Conservation (phyloP, 2,113 vertebrate genomes). For the Rallus limicola region DNA sequence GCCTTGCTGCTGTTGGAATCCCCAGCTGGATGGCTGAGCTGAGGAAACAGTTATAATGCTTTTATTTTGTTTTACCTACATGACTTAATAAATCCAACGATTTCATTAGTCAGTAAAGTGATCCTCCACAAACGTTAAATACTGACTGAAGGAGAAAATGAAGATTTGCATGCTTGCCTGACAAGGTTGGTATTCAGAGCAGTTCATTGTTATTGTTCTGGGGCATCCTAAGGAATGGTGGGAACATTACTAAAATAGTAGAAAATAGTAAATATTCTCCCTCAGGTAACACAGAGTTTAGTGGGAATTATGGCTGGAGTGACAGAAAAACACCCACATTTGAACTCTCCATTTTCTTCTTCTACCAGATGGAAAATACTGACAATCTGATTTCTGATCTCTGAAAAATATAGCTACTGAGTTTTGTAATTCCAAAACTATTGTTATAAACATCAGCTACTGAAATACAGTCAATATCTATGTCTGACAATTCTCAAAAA, state of each 20-base stretch:
- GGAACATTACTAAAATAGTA: neutral
- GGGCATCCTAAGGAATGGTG: neutral
- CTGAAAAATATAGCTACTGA: neutral
- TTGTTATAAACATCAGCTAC: fast-evolving
- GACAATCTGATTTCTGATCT: neutral
- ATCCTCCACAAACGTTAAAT: neutral
- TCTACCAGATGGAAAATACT: neutral
- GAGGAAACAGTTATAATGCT: neutral
- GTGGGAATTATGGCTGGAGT: neutral
- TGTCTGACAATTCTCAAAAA: neutral
- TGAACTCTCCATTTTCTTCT: neutral
- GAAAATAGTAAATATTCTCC: neutral
- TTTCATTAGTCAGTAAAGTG: neutral
- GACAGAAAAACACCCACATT: neutral
- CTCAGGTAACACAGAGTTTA: neutral
- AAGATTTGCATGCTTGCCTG: neutral
- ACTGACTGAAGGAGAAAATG: neutral
- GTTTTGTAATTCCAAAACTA: neutral
- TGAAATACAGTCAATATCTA: neutral
- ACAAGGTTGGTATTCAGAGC: neutral
- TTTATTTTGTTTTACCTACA: neutral
- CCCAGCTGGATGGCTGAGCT: neutral
- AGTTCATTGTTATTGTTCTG: neutral
- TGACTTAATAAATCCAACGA: neutral
- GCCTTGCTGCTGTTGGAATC: neutral